Percentiles rank a stretch among this genome's conserved stretches.
Conservation (phyloP, 2,113 vertebrate species). For the Cepphus grylle region DNA sequence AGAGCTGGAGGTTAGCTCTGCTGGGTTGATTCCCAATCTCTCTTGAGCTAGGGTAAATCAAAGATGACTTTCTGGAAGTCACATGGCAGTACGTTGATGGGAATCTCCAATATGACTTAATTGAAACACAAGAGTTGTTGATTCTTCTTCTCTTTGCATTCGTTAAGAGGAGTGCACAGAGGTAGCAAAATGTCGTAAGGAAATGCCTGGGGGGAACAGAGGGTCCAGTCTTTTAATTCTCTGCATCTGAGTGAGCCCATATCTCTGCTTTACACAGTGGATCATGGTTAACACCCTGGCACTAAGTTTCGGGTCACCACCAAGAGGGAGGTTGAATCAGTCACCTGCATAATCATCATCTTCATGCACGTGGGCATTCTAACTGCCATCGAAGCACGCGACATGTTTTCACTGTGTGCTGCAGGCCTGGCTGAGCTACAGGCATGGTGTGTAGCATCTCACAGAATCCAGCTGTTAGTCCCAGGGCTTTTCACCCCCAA, state of each 20-base stretch:
- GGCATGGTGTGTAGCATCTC: not conserved
- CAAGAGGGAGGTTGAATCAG: not conserved
- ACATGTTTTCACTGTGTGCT: accelerated
- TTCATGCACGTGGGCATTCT: accelerated
- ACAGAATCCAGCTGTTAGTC: not conserved
- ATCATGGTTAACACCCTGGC: not conserved
- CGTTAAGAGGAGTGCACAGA: not conserved
- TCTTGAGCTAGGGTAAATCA: not conserved
- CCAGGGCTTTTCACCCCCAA: not conserved
- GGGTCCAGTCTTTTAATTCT: not conserved
- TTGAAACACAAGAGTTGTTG: not conserved
- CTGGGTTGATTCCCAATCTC: not conserved
- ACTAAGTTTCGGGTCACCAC: not conserved
- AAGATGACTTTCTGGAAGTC: conserved; percentile 22
- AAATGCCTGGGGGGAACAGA: accelerated
- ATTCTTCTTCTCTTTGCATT: not conserved
- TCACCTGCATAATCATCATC: not conserved
- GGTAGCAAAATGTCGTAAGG: not conserved
- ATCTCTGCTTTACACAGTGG: not conserved
- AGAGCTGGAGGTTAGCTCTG: not conserved
- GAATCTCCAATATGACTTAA: not conserved
- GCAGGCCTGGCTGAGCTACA: not conserved
- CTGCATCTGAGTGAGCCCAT: not conserved
- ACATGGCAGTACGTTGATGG: not conserved
- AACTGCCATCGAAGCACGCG: accelerated